phyloP scores from a whole-genome alignment of 2,113 vertebrate species.

The Hirundichthys speculiger region DNA sequence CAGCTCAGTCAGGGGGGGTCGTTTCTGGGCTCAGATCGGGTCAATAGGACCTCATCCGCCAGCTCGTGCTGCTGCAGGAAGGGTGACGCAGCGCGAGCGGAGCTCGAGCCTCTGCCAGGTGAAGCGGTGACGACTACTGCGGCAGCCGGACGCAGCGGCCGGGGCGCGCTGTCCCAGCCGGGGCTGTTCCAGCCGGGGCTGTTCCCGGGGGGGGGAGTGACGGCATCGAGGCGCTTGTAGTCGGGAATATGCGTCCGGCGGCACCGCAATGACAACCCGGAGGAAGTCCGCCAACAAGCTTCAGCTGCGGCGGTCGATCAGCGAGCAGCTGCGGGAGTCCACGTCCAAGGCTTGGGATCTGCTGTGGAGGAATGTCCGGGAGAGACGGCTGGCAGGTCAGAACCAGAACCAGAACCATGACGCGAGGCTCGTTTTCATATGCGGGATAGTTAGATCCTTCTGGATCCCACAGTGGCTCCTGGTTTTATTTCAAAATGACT shows the following conservation, averaged over 20 bases:
- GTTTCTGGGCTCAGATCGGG: not conserved
- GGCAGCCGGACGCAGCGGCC: constrained; percentile 53
- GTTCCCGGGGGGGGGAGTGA: constrained; percentile 40
- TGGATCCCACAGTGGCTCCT: too few species aligned
- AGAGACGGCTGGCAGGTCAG: constrained; percentile 94
- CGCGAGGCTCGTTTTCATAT: too few species aligned
- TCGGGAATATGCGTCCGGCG: constrained; percentile 71
- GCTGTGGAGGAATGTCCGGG: constrained; percentile 93
- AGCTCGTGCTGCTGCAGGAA: constrained; percentile 56
- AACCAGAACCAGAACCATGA: too few species aligned
- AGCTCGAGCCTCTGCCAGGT: constrained; percentile 52
- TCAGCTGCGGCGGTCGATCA: constrained; percentile 91
- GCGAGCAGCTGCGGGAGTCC: constrained; percentile 94
- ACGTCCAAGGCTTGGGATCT: constrained; percentile 94
- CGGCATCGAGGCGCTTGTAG: constrained; percentile 24
- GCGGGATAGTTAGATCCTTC: too few species aligned
- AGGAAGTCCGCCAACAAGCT: constrained; percentile 79
- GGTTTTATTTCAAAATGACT: too few species aligned
- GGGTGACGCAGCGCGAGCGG: constrained; percentile 74
- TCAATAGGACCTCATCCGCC: constrained; percentile 8
- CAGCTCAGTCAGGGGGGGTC: not conserved
- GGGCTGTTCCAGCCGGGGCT: constrained; percentile 14
- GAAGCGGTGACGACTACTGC: constrained; percentile 76
- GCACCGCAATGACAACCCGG: constrained; percentile 83
- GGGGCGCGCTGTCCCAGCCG: constrained; percentile 10